Conservation (phyloP, 2,113 vertebrate species). For the Salminus brasiliensis region DNA sequence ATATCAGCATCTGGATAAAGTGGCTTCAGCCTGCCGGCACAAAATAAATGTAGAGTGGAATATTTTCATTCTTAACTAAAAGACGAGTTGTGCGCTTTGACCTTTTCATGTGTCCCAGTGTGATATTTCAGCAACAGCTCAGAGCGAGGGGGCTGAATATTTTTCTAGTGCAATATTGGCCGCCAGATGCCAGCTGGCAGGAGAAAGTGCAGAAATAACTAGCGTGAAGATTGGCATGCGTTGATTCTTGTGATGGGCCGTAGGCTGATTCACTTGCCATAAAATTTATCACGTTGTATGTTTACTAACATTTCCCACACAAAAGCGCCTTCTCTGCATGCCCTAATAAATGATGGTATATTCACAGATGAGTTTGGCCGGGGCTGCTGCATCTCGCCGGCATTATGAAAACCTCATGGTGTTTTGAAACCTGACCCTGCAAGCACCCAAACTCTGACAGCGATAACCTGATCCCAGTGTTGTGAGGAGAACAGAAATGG, state of each 20-base stretch:
- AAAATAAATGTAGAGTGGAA: slow-evolving; percentile 22
- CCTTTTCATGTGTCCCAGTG: slow-evolving; percentile 13
- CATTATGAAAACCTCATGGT: background rate
- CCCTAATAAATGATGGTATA: background rate
- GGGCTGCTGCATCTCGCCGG: background rate
- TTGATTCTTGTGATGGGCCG: background rate
- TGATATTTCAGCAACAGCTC: slow-evolving; percentile 21
- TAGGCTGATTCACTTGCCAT: background rate
- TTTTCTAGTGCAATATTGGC: slow-evolving; percentile 24
- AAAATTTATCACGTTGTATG: background rate
- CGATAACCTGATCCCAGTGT: slow-evolving; percentile 1
- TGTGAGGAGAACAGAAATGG: background rate
- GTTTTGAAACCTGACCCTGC: slow-evolving; percentile 2
- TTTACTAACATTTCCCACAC: background rate
- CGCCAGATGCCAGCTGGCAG: slow-evolving; percentile 6
- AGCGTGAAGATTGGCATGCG: background rate
- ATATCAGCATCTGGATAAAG: slow-evolving; percentile 20
- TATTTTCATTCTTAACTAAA: slow-evolving; percentile 23
- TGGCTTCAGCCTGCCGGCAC: background rate
- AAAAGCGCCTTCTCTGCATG: background rate
- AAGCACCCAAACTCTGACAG: background rate
- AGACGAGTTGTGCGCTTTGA: background rate
- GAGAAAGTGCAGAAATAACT: slow-evolving; percentile 1
- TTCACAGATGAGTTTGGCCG: background rate
- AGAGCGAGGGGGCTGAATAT: slow-evolving; percentile 15